Conservation (phyloP, 2,797 vertebrate genomes). For the Liasis olivaceus region DNA sequence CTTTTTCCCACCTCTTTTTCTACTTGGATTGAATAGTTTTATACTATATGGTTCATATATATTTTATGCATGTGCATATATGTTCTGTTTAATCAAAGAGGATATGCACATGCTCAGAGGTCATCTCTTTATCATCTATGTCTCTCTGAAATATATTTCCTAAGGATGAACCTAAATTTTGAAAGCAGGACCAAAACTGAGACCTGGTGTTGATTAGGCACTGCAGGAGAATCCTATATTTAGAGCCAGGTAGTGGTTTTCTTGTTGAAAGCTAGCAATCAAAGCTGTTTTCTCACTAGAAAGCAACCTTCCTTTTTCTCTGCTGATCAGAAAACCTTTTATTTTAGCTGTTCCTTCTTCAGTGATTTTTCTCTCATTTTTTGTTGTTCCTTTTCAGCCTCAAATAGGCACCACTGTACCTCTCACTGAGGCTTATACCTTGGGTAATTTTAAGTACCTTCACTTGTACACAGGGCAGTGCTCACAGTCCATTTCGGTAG, state of each 20-base stretch:
- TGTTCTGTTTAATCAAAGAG: not conserved
- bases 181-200: not conserved
- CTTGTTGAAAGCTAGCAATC: not conserved
- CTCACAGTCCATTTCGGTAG: constrained; percentile 49
- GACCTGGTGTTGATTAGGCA: not conserved
- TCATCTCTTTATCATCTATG: not conserved
- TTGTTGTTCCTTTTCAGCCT: constrained; percentile 12
- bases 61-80: not conserved
- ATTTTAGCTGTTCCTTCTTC: not conserved
- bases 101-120: not conserved
- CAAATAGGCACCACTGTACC: not conserved
- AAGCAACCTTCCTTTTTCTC: constrained; percentile 9
- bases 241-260: not conserved
- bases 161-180: not conserved
- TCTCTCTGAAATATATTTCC: not conserved
- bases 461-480: constrained; percentile 46
- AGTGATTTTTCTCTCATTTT: not conserved
- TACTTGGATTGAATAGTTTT: not conserved
- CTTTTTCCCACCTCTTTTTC: not conserved
- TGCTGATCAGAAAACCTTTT: not conserved
- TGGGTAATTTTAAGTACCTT: constrained; percentile 58
- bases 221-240: not conserved
- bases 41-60: not conserved
- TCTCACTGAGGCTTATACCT: not conserved
- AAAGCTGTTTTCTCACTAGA: constrained; percentile 2